phyloP scores from a whole-genome alignment of 1,140 invertebrate species.

The Bombus waltoni region DNA sequence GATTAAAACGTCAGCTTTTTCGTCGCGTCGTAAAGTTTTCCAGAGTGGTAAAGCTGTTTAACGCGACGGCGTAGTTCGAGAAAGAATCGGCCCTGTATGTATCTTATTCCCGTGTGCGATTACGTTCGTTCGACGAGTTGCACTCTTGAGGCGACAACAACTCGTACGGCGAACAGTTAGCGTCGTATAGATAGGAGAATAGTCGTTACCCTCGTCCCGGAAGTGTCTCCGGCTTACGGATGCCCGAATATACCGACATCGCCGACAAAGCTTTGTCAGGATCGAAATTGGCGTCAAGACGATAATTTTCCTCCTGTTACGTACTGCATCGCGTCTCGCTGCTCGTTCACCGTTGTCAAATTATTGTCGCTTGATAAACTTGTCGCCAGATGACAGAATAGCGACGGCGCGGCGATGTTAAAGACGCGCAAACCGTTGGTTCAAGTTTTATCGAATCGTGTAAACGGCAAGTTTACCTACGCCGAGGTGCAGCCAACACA shows the following conservation, averaged over 20 bases:
- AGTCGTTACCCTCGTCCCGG: slow-evolving; percentile 34
- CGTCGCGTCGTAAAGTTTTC: neutral
- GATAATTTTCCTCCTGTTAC: slow-evolving; percentile 57
- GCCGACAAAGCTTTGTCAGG: slow-evolving; percentile 50
- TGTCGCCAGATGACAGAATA: neutral
- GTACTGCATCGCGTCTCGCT: slow-evolving; percentile 12
- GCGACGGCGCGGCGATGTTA: neutral
- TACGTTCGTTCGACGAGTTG: slow-evolving; percentile 22
- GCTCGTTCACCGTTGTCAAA: slow-evolving; percentile 51
- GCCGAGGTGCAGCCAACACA: no score
- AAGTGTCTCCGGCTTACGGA: slow-evolving; percentile 41
- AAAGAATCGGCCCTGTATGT: slow-evolving; percentile 43
- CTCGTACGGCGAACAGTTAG: slow-evolving; percentile 15
- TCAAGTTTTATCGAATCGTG: slow-evolving; percentile 8
- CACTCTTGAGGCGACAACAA: neutral
- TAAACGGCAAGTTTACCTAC: neutral
- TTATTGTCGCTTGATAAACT: slow-evolving; percentile 60
- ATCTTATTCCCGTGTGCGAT: neutral
- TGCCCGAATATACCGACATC: slow-evolving; percentile 25
- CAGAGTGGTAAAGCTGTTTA: neutral
- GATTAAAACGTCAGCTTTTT: neutral
- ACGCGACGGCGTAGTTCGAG: neutral
- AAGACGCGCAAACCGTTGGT: neutral
- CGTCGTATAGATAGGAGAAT: neutral
- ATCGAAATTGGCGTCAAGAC: slow-evolving; percentile 64